Conservation (phyloP, 2,888 invertebrate species). For the Caenorhabditis zanzibari region DNA sequence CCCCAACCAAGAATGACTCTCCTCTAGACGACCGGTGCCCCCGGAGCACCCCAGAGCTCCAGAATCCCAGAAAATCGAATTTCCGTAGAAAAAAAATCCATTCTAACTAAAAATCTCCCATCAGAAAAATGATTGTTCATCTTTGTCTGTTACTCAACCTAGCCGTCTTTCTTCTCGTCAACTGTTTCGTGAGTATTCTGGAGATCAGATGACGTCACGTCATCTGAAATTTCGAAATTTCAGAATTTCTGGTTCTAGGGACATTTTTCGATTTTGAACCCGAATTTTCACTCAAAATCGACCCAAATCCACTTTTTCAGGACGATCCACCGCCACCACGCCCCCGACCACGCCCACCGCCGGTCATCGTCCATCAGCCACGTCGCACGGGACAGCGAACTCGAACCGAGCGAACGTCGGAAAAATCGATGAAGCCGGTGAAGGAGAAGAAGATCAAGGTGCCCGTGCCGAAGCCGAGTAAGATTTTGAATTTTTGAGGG, state of each 20-base stretch:
- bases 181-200: slow-evolving; percentile 36
- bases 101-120: not conserved
- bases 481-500: not conserved
- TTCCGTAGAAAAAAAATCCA: not conserved
- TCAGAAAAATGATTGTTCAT: slow-evolving; percentile 30
- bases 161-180: slow-evolving; percentile 44
- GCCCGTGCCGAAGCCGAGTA: slow-evolving; percentile 21
- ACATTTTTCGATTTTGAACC: not conserved
- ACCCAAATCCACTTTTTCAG: not conserved
- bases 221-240: not conserved
- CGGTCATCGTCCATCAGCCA: slow-evolving; percentile 16
- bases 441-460: slow-evolving; percentile 1
- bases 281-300: not conserved
- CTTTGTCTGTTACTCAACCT: slow-evolving; percentile 47
- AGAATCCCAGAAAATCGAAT: not conserved
- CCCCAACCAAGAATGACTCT: no score
- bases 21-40: no score
- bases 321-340: slow-evolving; percentile 35
- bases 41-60: not conserved
- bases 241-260: no score
- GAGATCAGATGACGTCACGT: not conserved
- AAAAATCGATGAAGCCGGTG: slow-evolving; percentile 2
- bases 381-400: not conserved
- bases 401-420: slow-evolving; percentile 1
- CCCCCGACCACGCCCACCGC: slow-evolving; percentile 10